Base-by-base conservation (phyloP, 1,140 invertebrate genomes). In the Meloidogyne exigua region DNA sequence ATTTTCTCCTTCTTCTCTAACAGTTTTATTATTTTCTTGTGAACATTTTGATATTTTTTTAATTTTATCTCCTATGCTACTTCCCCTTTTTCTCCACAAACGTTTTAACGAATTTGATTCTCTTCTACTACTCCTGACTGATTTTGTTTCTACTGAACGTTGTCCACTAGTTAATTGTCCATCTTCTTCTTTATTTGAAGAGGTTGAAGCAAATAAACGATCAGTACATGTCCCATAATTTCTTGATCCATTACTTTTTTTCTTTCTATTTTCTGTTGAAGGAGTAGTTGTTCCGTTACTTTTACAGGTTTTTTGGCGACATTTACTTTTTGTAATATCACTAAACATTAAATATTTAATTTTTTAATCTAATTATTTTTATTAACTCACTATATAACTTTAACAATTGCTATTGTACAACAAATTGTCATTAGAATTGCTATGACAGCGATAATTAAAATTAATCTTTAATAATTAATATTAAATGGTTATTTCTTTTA, bases 181-280 rank as follows among this genome's bases (percentile, higher is more conserved):
- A 57, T 57, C 49, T n/a, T 57, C 49, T 57, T 57, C 49, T 57
- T 57, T 57, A 57, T 57, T 57, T 57, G 49, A 57, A 57, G 49
- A 57, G 7, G 49, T 57, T 57, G 49, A 57, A n/a, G 75, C 26
- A 67, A 82, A 78, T 28, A 82, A 72, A 26, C 85, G 80, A n/a
- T 84, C 82, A 21, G 83, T 73, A 68, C 82, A 84, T 12, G 82
- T 71, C 7, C 82, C 82, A 67, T 84, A 82, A 68, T 82, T 84
- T 18, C 69, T 39, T 26, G 82, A 39, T 18, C 49, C 21, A 12
- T n/a, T 73, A 65, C 71, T 28, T 36, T 80, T 72, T 62, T 78
- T 83, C 10, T 80, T 79, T 66, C 15, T 25, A 39, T 39, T 39
- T 32, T 49, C 44, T 62, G 74, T n/a, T 26, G 66, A 25, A 9